Conservation (phyloP, 2,888 invertebrate species). For the Coecobrya sp. region DNA sequence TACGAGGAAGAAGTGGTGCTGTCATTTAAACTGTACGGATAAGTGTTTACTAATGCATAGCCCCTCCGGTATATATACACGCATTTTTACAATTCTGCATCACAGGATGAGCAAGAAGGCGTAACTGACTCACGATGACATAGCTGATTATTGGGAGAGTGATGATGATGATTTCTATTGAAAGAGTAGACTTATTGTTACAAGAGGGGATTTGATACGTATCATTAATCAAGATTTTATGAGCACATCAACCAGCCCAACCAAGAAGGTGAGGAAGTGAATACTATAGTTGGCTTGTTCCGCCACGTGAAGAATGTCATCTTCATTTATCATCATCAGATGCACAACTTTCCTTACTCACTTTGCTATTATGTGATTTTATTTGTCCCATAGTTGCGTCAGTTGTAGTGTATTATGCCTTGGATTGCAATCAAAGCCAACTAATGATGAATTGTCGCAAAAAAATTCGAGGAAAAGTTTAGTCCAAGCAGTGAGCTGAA, state of each 20-base stretch:
- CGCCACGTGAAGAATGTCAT: slow-evolving; percentile 16
- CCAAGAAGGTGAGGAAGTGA: not conserved
- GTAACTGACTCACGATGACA: slow-evolving; percentile 17
- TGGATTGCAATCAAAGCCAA: no score
- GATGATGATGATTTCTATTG: slow-evolving; percentile 40
- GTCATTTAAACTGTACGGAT: not conserved
- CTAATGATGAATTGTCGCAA: no score
- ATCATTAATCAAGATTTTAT: slow-evolving; percentile 59
- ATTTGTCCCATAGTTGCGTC: no score
- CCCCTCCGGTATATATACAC: not conserved
- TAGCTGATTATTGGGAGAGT: not conserved
- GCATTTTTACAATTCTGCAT: not conserved
- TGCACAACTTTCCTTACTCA: not conserved
- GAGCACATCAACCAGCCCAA: not conserved
- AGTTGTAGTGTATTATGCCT: no score
- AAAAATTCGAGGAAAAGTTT: no score
- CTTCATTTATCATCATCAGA: slow-evolving; percentile 48
- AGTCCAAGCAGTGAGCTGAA: no score
- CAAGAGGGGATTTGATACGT: slow-evolving; percentile 15
- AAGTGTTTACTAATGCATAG: not conserved
- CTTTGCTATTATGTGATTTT: not conserved
- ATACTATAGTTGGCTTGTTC: slow-evolving; percentile 1
- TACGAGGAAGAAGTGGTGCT: not conserved
- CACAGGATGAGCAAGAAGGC: slow-evolving; percentile 10
- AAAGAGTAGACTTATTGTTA: slow-evolving; percentile 1